These are phyloP conservation scores for Macrochelys suwanniensis DNA, from an alignment of 2,797 vertebrate genomes.

Conservation along the genomic window DNA sequence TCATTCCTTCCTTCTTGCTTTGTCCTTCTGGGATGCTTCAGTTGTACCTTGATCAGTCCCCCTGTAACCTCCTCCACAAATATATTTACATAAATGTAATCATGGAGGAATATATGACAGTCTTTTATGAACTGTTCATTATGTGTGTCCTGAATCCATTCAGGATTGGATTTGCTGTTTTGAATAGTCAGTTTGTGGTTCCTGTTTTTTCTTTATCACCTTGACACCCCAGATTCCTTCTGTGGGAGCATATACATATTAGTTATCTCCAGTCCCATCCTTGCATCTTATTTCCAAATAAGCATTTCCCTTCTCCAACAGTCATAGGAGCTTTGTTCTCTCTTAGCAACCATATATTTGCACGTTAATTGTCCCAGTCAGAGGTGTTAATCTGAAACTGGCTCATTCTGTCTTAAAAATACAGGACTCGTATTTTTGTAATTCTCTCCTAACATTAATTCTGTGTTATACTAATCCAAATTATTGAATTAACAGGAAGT, in stretches of 20 bases:
- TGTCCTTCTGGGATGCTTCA: not conserved
- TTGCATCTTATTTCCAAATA: not conserved
- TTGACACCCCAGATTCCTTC: not conserved
- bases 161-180: not conserved
- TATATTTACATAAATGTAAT: not conserved
- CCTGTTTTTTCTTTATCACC: not conserved
- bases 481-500: not conserved
- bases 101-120: not conserved
- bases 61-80: not conserved
- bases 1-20: not conserved
- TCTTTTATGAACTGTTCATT: not conserved
- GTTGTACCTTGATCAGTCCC: not conserved
- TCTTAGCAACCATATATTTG: not conserved
- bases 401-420: not conserved
- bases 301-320: not conserved
- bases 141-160: not conserved
- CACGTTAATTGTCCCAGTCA: not conserved
- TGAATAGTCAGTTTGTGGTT: not conserved
- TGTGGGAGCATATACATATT: not conserved
- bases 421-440: not conserved
- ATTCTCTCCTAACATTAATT: not conserved
- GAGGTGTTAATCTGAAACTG: not conserved
- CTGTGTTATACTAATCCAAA: not conserved
- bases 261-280: not conserved
- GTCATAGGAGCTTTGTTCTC: not conserved